Evolutionary conservation across 2,113 vertebrate genomes (phyloP), one percentile per base, ranked within the genome.

Genomic region (Sterrhoptilus dennistouni): DNA sequence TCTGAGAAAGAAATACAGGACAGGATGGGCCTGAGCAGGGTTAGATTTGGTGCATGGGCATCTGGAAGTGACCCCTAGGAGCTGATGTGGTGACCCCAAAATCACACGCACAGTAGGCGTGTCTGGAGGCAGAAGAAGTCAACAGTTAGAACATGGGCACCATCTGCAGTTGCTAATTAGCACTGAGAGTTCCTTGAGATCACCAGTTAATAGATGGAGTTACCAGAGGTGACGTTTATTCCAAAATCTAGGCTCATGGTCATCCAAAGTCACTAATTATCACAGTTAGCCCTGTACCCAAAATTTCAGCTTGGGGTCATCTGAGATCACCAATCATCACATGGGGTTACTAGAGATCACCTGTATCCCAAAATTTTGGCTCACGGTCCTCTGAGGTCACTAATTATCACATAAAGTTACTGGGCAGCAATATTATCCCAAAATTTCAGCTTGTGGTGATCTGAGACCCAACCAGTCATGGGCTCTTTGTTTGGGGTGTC

Each of bases 31-130:
- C 31, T 35, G 47, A 57, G 4, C 2, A 28, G 24, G 13, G 21
- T 40, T 28, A 8, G 8, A 44, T 2, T 5, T 50, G 35, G 23
- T 12, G 24, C 6, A 7, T 5, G 6, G 11, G 13, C 4, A 29
- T 14, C 19, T 31, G 6, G 19, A 31, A 15, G 10, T 17, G 45
- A n/a, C 10, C 40, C 49, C 22, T 8, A 25, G 50, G 22, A 16
- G n/a, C 9, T 25, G 4, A 27, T 12, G 5, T 5, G 14, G 44
- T 3, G 7, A 7, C 27, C 53, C 27, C 22, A 42, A 59, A 59
- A 18, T 33, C n/a, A 25, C 52, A 89, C 2, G 10, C 10, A 35
- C 21, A 31, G 6, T 9, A 18, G 11, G 6, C 0, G 0, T 47
- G 25, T 12, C n/a, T 27, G 9, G 7, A 14, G 53, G 25, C 25